Evolutionary conservation across 2,797 vertebrate species (phyloP).

Genomic region (Pterois miles): DNA sequence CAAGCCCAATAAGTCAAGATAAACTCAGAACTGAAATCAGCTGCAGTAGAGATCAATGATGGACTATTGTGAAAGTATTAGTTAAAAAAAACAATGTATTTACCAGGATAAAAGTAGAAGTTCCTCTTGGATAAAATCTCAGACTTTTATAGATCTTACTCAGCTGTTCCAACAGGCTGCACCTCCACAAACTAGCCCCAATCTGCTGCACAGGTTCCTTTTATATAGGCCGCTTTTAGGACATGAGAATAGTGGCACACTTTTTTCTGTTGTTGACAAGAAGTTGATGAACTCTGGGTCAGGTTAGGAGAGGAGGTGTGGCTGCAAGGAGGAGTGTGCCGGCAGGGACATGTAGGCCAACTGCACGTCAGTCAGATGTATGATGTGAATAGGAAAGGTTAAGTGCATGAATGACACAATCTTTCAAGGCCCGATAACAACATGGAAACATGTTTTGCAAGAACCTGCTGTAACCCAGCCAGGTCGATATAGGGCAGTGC

Average conservation of each 20-base stretch:
- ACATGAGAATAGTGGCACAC: constrained; percentile 60
- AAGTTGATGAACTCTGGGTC: constrained; percentile 46
- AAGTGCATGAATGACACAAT: constrained; percentile 23
- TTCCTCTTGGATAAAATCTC: not conserved
- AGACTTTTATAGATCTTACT: not conserved
- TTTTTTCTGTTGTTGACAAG: constrained; percentile 15
- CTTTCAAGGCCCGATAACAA: constrained; percentile 46
- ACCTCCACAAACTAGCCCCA: not conserved
- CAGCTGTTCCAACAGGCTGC: not conserved
- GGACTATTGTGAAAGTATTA: not conserved
- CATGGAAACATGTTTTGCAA: constrained; percentile 59
- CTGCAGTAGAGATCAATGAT: not conserved
- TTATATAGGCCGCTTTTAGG: constrained; percentile 37
- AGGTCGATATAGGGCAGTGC: not conserved
- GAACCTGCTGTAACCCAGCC: not conserved
- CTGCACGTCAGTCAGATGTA: constrained; percentile 47
- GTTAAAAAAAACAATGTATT: not conserved
- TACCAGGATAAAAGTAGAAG: constrained; percentile 21
- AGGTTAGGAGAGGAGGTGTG: constrained; percentile 39
- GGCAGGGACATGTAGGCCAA: not conserved
- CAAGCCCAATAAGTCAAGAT: no score
- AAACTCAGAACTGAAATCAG: not conserved
- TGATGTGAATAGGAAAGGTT: constrained; percentile 40
- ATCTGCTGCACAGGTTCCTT: not conserved
- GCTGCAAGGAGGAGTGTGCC: constrained; percentile 9